A percentile compares a stretch with the other conserved stretches of the same genome.
phyloP scores from a whole-genome alignment of 1,140 invertebrate species.

The Sycophaga agraensis region DNA sequence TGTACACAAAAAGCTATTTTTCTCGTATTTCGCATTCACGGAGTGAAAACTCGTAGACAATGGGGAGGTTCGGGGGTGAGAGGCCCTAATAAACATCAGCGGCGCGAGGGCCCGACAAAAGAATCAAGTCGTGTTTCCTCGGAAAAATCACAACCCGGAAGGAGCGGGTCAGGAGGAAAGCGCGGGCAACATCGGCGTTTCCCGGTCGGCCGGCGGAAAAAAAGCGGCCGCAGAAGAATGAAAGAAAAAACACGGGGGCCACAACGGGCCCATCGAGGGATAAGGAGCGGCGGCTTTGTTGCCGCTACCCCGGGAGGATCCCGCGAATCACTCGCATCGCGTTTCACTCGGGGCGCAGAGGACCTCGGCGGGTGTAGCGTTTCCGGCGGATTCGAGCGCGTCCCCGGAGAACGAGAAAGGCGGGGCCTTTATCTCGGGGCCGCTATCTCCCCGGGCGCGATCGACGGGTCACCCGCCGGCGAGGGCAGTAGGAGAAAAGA shows the following conservation, averaged over 20 bases:
- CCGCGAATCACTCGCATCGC: slow-evolving; percentile 26
- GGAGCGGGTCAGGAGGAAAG: slow-evolving; percentile 6
- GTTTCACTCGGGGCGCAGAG: neutral
- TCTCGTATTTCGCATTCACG: no score
- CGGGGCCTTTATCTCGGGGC: no score
- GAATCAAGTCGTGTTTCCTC: slow-evolving; percentile 4
- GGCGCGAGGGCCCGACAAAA: no score
- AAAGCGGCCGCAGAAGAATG: neutral
- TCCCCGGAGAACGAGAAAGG: no score
- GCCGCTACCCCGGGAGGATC: neutral
- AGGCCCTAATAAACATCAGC: no score
- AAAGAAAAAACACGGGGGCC: neutral
- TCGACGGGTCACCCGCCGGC: no score
- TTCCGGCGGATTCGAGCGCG: slow-evolving; percentile 26
- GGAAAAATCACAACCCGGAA: slow-evolving; percentile 23
- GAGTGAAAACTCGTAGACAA: no score
- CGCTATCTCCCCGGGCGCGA: no score
- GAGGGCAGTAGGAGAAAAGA: no score
- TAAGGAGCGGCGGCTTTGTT: slow-evolving; percentile 23
- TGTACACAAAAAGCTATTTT: no score
- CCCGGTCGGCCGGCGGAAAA: neutral
- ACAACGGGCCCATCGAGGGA: slow-evolving; percentile 23
- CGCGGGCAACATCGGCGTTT: slow-evolving; percentile 17
- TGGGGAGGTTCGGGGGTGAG: no score
- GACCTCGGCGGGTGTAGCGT: slow-evolving; percentile 11